Conservation (phyloP, 2,797 vertebrate species). For the Notoglanidium macrostoma region DNA sequence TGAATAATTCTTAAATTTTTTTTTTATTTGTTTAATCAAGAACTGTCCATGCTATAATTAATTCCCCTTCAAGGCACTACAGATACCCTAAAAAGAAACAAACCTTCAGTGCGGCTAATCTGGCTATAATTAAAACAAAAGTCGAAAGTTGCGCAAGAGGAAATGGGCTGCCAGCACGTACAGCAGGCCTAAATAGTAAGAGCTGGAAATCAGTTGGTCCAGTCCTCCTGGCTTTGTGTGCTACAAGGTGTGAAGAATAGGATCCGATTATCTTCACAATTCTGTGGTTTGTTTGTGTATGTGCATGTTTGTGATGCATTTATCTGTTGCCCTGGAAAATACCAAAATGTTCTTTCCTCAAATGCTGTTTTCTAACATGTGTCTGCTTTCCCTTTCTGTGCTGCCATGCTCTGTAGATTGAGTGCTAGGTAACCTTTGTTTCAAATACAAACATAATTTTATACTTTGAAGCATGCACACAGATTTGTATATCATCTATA, state of each 20-base stretch:
- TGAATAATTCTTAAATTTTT: neutral
- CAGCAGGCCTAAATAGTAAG: neutral
- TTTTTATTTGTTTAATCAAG: neutral
- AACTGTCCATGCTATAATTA: neutral
- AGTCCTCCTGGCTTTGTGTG: neutral
- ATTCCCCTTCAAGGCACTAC: neutral
- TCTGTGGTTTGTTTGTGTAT: slow-evolving; percentile 25
- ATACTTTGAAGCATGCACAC: slow-evolving; percentile 7
- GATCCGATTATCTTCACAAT: neutral
- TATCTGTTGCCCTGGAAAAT: neutral
- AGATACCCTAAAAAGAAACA: neutral
- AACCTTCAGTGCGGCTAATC: neutral
- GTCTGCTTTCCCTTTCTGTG: slow-evolving; percentile 47
- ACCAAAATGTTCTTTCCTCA: neutral
- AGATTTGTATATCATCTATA: slow-evolving; percentile 14
- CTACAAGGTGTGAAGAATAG: neutral
- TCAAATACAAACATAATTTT: slow-evolving; percentile 34
- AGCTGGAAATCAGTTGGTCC: neutral
- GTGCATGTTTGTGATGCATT: slow-evolving; percentile 3
- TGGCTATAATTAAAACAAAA: too few relatives aligned
- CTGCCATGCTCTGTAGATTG: slow-evolving; percentile 56
- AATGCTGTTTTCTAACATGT: slow-evolving; percentile 41
- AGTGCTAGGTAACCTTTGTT: slow-evolving; percentile 56
- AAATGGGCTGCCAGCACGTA: neutral
- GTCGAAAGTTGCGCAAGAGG: neutral